Conservation (phyloP, 1,140 invertebrate genomes). For the Plutomurus gul region DNA sequence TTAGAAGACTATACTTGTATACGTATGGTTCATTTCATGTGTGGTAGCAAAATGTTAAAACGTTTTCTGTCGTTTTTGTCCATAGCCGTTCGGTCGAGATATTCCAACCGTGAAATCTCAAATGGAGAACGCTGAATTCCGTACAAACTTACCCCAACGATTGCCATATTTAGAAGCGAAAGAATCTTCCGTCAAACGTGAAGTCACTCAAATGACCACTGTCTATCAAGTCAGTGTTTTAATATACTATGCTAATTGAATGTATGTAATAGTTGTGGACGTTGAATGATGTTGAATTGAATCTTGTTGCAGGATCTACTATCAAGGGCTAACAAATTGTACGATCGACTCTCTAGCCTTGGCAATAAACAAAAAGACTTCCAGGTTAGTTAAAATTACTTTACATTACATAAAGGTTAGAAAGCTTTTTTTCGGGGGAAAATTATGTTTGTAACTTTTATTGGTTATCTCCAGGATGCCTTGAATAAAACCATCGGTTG, state of each 20-base stretch:
- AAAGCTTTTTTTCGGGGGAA: too few relatives aligned
- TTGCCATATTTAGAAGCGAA: conserved; percentile 75
- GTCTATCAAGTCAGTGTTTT: conserved; percentile 62
- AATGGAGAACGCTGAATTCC: too few relatives aligned
- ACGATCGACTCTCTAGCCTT: conserved; percentile 76
- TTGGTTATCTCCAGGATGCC: too few relatives aligned
- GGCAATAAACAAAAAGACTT: conserved; percentile 80
- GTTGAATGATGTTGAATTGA: conserved; percentile 30
- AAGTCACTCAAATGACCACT: conserved; percentile 64
- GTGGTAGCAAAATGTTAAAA: too few relatives aligned
- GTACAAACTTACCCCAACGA: conserved; percentile 77
- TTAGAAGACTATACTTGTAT: too few relatives aligned
- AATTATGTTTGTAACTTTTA: too few relatives aligned
- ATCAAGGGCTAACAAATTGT: conserved; percentile 76
- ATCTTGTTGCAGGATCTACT: conserved; percentile 65
- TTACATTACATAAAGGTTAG: too few relatives aligned
- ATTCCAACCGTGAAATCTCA: conserved; percentile 80
- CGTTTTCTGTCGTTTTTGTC: too few relatives aligned
- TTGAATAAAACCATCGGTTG: conserved; percentile 80
- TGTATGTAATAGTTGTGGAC: background rate
- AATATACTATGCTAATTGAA: background rate
- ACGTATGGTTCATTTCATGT: too few relatives aligned
- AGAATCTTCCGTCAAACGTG: conserved; percentile 71
- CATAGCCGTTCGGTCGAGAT: conserved; percentile 82
- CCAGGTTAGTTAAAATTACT: too few relatives aligned